A percentile compares a stretch with the other conserved stretches of the same genome.
Evolutionary conservation across 2,797 vertebrate species (phyloP).

Genomic region (Halcyon chelicuti): DNA sequence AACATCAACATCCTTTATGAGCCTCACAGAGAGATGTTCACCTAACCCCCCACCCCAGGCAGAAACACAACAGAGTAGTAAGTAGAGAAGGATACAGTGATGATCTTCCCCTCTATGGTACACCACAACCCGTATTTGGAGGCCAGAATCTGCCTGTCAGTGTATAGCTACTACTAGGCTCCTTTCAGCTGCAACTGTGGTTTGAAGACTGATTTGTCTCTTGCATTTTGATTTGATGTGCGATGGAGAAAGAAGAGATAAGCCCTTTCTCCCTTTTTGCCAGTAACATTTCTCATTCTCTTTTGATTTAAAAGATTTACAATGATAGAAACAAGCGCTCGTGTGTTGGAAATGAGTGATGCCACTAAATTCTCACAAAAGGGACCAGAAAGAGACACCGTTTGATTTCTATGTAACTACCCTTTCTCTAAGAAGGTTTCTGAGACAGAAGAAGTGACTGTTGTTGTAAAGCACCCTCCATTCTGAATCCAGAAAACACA

Average conservation of each 20-base stretch:
- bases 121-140: background rate
- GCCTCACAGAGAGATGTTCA: background rate
- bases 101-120: background rate
- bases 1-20: background rate
- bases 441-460: slow-evolving; percentile 18
- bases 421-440: slow-evolving; percentile 15
- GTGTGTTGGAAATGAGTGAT: background rate
- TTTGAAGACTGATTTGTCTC: background rate
- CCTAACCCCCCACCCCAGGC: background rate
- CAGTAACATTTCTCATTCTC: background rate
- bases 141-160: background rate
- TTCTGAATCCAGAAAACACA: slow-evolving; percentile 62
- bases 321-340: background rate
- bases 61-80: background rate
- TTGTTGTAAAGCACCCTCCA: slow-evolving; percentile 46
- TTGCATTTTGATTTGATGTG: background rate
- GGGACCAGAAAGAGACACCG: background rate
- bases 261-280: background rate
- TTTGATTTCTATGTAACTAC: background rate
- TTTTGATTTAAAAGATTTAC: background rate
- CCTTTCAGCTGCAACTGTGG: background rate
- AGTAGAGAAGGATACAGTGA: background rate
- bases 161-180: background rate
- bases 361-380: background rate
- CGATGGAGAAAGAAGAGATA: background rate